Conservation (phyloP, 2,888 invertebrate species). For the Eupithecia inturbata region DNA sequence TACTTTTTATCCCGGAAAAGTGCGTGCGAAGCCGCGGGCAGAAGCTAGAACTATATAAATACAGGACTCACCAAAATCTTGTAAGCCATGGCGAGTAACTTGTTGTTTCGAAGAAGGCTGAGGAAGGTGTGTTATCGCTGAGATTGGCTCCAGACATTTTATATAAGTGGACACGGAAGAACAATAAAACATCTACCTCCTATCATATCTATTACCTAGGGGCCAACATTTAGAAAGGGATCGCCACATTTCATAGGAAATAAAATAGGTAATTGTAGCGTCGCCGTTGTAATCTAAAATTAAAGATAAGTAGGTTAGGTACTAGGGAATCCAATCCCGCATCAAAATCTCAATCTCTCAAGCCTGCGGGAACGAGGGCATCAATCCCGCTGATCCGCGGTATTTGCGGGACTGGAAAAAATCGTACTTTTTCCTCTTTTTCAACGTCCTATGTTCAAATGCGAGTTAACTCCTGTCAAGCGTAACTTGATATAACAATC, state of each 20-base stretch:
- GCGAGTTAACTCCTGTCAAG: too few relatives aligned
- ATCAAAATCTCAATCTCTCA: too few relatives aligned
- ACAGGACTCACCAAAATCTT: conserved; percentile 64
- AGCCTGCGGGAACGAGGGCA: too few relatives aligned
- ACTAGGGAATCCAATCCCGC: too few relatives aligned
- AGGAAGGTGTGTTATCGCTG: conserved; percentile 56
- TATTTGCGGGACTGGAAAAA: too few relatives aligned
- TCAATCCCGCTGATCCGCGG: too few relatives aligned
- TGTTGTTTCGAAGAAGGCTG: conserved; percentile 44
- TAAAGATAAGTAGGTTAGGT: neutral
- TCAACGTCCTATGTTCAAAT: too few relatives aligned
- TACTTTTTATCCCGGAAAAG: too few relatives aligned
- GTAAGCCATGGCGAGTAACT: conserved; percentile 56
- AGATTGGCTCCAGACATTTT: conserved; percentile 57
- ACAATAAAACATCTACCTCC: conserved; percentile 35
- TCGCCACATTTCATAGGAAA: conserved; percentile 37
- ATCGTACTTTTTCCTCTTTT: too few relatives aligned
- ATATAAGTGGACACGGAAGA: conserved; percentile 74
- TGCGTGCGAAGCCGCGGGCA: too few relatives aligned
- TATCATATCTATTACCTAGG: conserved; percentile 12
- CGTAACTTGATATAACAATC: too few relatives aligned
- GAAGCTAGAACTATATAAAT: neutral
- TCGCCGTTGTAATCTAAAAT: neutral
- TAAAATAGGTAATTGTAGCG: conserved; percentile 23
- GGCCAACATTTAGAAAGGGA: conserved; percentile 65